These are phyloP conservation scores for Rhingia campestris DNA, from an alignment of 2,888 invertebrate genomes.

Conservation along the genomic window DNA sequence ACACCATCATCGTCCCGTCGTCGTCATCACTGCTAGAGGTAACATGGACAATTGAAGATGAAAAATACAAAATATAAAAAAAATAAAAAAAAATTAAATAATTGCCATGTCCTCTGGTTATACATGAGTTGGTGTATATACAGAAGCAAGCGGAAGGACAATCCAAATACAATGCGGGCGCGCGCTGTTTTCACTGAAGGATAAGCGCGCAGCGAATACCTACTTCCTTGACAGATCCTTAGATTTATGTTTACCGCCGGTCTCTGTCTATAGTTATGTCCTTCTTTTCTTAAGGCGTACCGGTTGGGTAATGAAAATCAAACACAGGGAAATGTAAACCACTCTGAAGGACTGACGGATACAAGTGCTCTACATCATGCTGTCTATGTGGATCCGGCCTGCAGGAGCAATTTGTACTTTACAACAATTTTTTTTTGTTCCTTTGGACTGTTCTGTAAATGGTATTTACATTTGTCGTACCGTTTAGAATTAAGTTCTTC, in stretches of 20 bases:
- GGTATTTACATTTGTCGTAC: conserved; percentile 34
- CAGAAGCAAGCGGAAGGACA: conserved; percentile 10
- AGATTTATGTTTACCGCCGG: conserved; percentile 62
- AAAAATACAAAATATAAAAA: too few species aligned
- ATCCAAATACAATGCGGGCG: conserved; percentile 39
- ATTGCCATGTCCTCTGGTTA: conserved; percentile 40
- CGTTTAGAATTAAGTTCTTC: conserved; percentile 19
- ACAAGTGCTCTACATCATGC: conserved; percentile 28
- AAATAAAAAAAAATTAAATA: conserved; percentile 55
- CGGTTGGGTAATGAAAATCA: conserved; percentile 59
- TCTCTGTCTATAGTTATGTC: conserved; percentile 44
- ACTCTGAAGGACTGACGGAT: conserved; percentile 35
- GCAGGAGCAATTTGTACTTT: conserved; percentile 55
- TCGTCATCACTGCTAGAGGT: conserved; percentile 1
- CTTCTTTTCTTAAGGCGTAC: conserved; percentile 27
- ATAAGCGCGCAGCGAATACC: conserved; percentile 15
- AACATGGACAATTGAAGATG: conserved; percentile 41
- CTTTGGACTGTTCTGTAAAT: conserved; percentile 22
- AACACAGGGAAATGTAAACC: conserved; percentile 38
- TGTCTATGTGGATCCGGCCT: conserved; percentile 47
- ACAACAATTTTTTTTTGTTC: conserved; percentile 27
- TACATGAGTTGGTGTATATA: conserved; percentile 5
- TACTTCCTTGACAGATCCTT: conserved; percentile 33
- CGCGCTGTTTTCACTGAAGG: conserved; percentile 25
- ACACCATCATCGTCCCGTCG: conserved; percentile 20